Conservation (phyloP, 2,797 vertebrate genomes). For the Pseudomugil gertrudae region DNA sequence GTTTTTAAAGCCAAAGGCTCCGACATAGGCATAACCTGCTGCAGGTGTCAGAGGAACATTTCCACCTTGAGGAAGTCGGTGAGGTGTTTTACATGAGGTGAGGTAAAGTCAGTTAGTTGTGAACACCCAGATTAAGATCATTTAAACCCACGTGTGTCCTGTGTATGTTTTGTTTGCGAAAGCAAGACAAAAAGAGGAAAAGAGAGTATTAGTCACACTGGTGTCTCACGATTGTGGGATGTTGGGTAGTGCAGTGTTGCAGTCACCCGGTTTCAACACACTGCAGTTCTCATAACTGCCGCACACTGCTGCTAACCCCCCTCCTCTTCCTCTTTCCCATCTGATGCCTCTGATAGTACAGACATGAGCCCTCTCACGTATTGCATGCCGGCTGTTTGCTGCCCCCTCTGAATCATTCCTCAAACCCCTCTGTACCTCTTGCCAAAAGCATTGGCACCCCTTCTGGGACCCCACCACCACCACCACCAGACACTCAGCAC, state of each 20-base stretch:
- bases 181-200: constrained; percentile 67
- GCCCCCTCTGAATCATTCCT: constrained; percentile 11
- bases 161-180: constrained; percentile 10
- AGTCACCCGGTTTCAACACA: constrained; percentile 78
- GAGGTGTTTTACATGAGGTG: not conserved
- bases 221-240: constrained; percentile 52
- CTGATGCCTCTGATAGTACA: constrained; percentile 75
- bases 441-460: constrained; percentile 40
- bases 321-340: constrained; percentile 61
- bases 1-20: constrained; percentile 36
- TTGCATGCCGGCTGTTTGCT: constrained; percentile 75
- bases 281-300: constrained; percentile 78
- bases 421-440: constrained; percentile 39
- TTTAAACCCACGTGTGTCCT: constrained; percentile 46
- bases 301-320: constrained; percentile 31
- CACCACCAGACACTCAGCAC: constrained; percentile 57
- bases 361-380: constrained; percentile 78
- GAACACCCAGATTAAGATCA: constrained; percentile 10
- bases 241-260: constrained; percentile 62
- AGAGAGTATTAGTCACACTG: constrained; percentile 51
- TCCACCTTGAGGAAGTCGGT: not conserved
- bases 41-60: constrained; percentile 44
- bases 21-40: constrained; percentile 31
- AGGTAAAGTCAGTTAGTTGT: constrained; percentile 2
- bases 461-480: constrained; percentile 29